Percentiles rank a stretch among this genome's conserved stretches.
Evolutionary conservation across 1,140 invertebrate genomes (phyloP).

Genomic region (Meloidogyne hapla): DNA sequence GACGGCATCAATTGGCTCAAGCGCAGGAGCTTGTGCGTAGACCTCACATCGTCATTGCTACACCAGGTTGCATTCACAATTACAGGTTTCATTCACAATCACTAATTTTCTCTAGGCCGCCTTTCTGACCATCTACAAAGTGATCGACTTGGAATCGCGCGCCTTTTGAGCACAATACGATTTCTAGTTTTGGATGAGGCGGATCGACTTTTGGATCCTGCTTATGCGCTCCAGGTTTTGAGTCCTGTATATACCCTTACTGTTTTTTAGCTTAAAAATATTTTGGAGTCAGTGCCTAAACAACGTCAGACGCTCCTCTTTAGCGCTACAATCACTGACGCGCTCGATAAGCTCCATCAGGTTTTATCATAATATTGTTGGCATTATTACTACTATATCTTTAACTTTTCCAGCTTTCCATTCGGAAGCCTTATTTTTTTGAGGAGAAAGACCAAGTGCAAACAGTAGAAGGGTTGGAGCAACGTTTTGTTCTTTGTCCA

Average conservation of each 20-base stretch:
- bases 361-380: constrained; percentile 15
- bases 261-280: constrained; percentile 78
- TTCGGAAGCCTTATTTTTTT: constrained; percentile 68
- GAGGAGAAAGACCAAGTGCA: constrained; percentile 69
- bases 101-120: constrained; percentile 71
- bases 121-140: constrained; percentile 68
- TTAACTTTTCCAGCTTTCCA: constrained; percentile 49
- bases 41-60: constrained; percentile 78
- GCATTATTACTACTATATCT: constrained; percentile 16
- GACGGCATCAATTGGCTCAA: constrained; percentile 42
- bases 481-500: constrained; percentile 71
- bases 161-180: constrained; percentile 42
- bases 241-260: not conserved
- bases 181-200: constrained; percentile 62
- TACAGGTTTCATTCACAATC: not conserved
- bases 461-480: constrained; percentile 61
- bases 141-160: constrained; percentile 26
- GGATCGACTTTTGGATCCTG: constrained; percentile 58
- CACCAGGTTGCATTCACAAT: constrained; percentile 69
- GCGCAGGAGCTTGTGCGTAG: constrained; percentile 37
- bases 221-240: constrained; percentile 52
- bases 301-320: constrained; percentile 88
- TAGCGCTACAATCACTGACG: constrained; percentile 77
- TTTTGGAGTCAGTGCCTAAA: constrained; percentile 80
- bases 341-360: constrained; percentile 45